A percentile compares a stretch with the other conserved stretches of the same genome.
Evolutionary conservation across 2,113 vertebrate genomes (phyloP).

Genomic region (Chloropsis cyanopogon): DNA sequence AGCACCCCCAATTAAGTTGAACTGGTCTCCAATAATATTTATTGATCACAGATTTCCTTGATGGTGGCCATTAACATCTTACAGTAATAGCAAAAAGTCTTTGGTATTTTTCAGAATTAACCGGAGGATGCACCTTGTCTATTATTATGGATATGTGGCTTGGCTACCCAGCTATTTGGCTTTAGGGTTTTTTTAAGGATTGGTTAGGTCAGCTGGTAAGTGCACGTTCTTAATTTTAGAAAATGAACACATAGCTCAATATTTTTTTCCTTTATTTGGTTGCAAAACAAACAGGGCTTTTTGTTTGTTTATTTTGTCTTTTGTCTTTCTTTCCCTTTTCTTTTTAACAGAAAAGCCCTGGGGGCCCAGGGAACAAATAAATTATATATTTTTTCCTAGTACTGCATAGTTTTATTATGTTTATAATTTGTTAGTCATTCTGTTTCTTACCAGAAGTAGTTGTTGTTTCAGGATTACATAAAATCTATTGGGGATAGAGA

Average conservation of each 20-base stretch:
- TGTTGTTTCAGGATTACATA: neutral
- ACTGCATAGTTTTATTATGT: neutral
- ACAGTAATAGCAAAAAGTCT: neutral
- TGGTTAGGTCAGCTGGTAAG: neutral
- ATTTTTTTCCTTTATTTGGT: neutral
- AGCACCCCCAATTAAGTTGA: neutral
- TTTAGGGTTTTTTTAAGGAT: neutral
- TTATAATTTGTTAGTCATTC: constrained; percentile 19
- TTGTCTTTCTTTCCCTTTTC: neutral
- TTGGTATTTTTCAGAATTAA: neutral
- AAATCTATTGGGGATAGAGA: neutral
- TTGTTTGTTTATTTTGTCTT: neutral
- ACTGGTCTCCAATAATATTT: neutral
- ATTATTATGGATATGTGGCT: neutral
- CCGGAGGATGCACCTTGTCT: neutral
- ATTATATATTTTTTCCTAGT: neutral
- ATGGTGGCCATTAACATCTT: neutral
- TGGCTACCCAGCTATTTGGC: neutral
- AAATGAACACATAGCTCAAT: neutral
- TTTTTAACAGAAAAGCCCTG: neutral
- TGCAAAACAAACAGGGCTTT: neutral
- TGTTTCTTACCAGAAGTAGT: neutral
- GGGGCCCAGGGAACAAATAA: neutral
- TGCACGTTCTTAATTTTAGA: neutral
- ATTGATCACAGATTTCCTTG: neutral